Evolutionary conservation across 2,113 vertebrate genomes (phyloP), one percentile per base, ranked within the genome.

Genomic region (Rana temporaria): DNA sequence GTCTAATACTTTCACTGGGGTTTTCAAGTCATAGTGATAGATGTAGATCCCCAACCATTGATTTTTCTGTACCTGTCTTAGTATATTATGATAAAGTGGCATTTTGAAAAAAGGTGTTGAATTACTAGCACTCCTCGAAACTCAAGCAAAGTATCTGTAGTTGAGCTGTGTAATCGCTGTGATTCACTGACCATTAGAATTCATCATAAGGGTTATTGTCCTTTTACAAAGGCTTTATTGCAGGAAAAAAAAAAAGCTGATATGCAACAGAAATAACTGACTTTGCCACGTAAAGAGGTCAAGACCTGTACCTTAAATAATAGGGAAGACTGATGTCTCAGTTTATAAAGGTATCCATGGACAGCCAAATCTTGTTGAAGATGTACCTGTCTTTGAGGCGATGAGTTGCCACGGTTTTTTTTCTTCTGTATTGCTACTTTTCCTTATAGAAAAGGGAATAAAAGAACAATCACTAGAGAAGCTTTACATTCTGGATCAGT

Each of bases 1-100:
- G 87, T 82, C 87, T 52, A 6, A 12, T 86, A 85, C 85, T 86
- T 86, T 65, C 84, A 85, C 65, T 86, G 82, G 84, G 76, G 66
- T 87, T 89, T 77, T 87, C 79, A 86, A 72, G 84, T 81, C 62
- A 24, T 59, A 85, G 32, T 86, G 87, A 86, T 89, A 84, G 85
- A 89, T 85, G 85, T 85, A 87, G 84, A 81, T 86, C 80, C 86
- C 82, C 24, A 70, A 26, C 30, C 81, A 84, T 88, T 85, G 89
- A 91, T 90, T 88, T 86, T 84, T 69, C 68, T 3, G 38, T 87
- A 57, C 38, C 20, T 87, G 86, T 85, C 85, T 57, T 59, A 0
- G 0, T 81, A 86, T 86, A 87, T 86, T 85, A 81, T 88, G 86
- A 87, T 86, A 78, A 84, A 89, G 38, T 12, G 34, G 79, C 53